Conservation (phyloP, 2,113 vertebrate species). For the Pleuronectes platessa region DNA sequence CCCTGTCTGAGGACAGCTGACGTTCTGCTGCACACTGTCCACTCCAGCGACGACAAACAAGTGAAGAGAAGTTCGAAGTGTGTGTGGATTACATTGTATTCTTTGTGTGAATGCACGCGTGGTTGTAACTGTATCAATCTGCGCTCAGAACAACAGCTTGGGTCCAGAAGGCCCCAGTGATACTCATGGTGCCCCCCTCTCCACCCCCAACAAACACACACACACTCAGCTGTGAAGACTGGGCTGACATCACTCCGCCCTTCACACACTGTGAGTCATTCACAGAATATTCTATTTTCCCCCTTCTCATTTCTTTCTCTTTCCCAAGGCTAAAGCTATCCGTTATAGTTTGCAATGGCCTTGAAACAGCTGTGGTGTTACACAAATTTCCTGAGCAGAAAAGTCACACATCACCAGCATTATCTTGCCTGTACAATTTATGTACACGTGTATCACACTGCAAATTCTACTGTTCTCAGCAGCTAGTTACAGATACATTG, state of each 20-base stretch:
- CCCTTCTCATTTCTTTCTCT: conserved; percentile 55
- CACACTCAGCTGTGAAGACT: conserved; percentile 63
- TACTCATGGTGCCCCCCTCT: conserved; percentile 51
- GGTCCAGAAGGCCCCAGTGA: conserved; percentile 74
- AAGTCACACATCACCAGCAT: conserved; percentile 34
- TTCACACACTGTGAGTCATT: conserved; percentile 74
- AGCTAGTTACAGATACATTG: background rate
- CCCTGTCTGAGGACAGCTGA: conserved; percentile 37
- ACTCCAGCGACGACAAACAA: conserved; percentile 5
- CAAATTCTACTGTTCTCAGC: conserved; percentile 6
- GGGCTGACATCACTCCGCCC: conserved; percentile 63
- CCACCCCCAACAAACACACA: conserved; percentile 31
- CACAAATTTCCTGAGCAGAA: conserved; percentile 24
- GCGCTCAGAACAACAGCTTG: conserved; percentile 54
- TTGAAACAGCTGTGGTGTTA: conserved; percentile 61
- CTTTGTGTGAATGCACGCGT: conserved; percentile 19
- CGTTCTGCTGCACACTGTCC: conserved; percentile 2
- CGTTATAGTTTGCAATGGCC: conserved; percentile 51
- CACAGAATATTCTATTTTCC: conserved; percentile 71
- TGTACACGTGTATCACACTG: background rate
- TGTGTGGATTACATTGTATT: conserved; percentile 9
- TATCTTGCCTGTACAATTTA: background rate
- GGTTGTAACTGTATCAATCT: conserved; percentile 9
- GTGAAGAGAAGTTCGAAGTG: conserved; percentile 10
- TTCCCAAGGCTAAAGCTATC: conserved; percentile 59